Percentiles rank a stretch among this genome's conserved stretches.
Evolutionary conservation across 2,888 invertebrate genomes (phyloP).

Genomic region (Diploptera punctata): DNA sequence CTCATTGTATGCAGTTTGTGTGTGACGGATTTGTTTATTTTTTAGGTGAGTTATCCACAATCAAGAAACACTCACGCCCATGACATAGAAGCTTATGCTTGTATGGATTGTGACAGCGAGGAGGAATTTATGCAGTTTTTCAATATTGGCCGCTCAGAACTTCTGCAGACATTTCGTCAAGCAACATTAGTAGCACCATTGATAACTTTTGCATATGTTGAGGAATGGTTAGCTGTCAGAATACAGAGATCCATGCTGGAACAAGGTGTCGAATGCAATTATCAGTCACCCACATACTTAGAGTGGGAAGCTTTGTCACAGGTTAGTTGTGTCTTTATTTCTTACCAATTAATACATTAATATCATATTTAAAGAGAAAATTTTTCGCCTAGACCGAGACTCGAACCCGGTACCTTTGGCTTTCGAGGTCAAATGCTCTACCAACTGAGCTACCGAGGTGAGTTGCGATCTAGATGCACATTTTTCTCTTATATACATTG

Average conservation of each 20-base stretch:
- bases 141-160: constrained; percentile 79
- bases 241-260: constrained; percentile 68
- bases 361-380: too few species aligned
- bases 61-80: constrained; percentile 55
- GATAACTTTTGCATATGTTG: constrained; percentile 82
- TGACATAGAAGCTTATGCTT: constrained; percentile 72
- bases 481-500: too few species aligned
- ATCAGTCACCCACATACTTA: constrained; percentile 67
- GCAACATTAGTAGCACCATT: constrained; percentile 82
- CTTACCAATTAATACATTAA: too few species aligned
- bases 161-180: constrained; percentile 76
- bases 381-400: too few species aligned
- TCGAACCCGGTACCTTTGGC: too few species aligned
- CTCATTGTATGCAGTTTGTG: too few species aligned
- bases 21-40: too few species aligned
- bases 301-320: constrained; percentile 84
- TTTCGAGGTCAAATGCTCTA: too few species aligned
- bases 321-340: constrained; percentile 45
- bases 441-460: too few species aligned
- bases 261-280: constrained; percentile 49
- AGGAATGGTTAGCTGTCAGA: constrained; percentile 80
- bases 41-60: constrained; percentile 66
- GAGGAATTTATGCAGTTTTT: constrained; percentile 89
- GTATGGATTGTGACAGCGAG: constrained; percentile 88
- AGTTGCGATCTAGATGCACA: too few species aligned